Evolutionary conservation across 1,140 invertebrate species (phyloP).

Genomic region (Aleiodes sp.): DNA sequence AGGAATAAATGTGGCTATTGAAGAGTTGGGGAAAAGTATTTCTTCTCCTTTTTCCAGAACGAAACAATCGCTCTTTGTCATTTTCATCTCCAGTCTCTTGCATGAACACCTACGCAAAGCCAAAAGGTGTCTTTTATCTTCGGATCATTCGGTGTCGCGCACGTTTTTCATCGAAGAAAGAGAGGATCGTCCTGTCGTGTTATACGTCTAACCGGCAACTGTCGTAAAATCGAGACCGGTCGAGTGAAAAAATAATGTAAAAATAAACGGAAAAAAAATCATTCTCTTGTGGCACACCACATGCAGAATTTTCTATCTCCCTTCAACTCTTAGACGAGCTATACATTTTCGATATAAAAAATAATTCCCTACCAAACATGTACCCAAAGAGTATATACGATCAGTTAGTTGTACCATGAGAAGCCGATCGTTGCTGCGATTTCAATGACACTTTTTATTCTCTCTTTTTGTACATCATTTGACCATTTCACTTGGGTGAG

Average conservation of each 20-base stretch:
- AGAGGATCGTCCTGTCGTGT: conserved; percentile 21
- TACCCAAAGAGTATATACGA: conserved; percentile 17
- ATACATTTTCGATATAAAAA: too few species aligned
- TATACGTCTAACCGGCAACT: conserved; percentile 27
- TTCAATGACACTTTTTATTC: conserved; percentile 19
- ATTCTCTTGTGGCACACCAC: neutral
- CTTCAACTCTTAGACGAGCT: conserved; percentile 7
- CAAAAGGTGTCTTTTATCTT: conserved; percentile 31
- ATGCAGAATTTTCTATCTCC: neutral
- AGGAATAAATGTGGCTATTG: too few species aligned
- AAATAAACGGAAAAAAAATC: too few species aligned
- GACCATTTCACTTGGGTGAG: neutral
- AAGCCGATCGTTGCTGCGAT: conserved; percentile 28
- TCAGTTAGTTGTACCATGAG: conserved; percentile 14
- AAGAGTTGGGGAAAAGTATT: too few species aligned
- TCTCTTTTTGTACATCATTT: conserved; percentile 18
- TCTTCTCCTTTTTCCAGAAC: too few species aligned
- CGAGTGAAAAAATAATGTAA: neutral
- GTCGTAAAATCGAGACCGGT: conserved; percentile 39
- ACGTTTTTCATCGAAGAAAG: conserved; percentile 15
- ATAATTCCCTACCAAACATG: too few species aligned
- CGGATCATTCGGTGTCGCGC: conserved; percentile 33
- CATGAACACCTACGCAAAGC: conserved; percentile 35
- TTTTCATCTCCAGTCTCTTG: neutral
- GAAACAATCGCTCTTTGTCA: neutral